Conservation (phyloP, 2,797 vertebrate species). For the Tauraco hartlaubi region DNA sequence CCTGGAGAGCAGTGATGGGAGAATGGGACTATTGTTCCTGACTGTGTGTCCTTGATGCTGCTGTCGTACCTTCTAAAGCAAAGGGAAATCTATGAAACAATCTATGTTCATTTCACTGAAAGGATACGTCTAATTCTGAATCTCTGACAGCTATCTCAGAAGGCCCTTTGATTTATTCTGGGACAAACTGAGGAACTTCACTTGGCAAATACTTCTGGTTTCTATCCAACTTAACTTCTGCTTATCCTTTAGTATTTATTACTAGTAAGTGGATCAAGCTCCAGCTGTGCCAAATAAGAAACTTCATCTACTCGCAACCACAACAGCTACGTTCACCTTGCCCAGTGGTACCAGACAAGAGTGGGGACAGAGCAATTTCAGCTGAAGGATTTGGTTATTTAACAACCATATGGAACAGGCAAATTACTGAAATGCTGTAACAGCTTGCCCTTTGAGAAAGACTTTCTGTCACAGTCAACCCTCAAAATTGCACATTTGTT, state of each 20-base stretch:
- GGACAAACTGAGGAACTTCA: background rate
- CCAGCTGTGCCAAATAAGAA: background rate
- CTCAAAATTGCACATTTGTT: background rate
- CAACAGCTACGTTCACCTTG: background rate
- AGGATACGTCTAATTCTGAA: background rate
- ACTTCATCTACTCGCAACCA: background rate
- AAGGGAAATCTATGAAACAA: background rate
- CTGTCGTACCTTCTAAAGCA: background rate
- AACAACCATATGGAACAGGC: background rate
- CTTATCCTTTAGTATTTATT: background rate
- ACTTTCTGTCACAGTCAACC: background rate
- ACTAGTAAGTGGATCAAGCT: background rate
- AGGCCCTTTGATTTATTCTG: conserved; percentile 11
- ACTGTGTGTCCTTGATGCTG: background rate
- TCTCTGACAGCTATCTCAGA: background rate
- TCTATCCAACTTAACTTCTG: background rate
- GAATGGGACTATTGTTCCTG: background rate
- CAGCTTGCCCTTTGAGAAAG: background rate
- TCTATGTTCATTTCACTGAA: background rate
- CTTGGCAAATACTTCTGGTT: background rate
- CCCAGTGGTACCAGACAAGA: background rate
- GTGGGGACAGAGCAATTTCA: background rate
- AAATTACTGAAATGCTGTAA: background rate
- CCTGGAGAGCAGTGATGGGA: background rate
- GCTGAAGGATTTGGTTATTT: background rate